Conservation (phyloP, 2,888 invertebrate species). For the Nebria brevicollis region DNA sequence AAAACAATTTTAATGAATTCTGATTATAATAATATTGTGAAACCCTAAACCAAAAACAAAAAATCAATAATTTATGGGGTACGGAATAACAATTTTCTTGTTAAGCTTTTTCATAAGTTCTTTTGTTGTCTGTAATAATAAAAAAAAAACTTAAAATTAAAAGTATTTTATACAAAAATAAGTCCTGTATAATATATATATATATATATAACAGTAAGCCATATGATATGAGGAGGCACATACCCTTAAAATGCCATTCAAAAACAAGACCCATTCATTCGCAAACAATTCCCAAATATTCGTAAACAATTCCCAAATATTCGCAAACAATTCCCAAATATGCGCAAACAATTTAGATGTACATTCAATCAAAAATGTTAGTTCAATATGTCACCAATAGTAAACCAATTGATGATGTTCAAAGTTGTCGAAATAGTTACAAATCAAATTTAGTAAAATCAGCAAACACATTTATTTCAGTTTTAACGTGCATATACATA, state of each 20-base stretch:
- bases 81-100: constrained; percentile 29
- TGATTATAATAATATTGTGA: not conserved
- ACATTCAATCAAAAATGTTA: not conserved
- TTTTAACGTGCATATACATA: no score
- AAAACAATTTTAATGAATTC: not conserved
- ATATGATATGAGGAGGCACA: not conserved
- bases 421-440: not conserved
- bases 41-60: not conserved
- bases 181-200: not conserved
- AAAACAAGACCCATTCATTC: not conserved
- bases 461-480: no score
- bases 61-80: constrained; percentile 22
- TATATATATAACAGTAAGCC: not conserved
- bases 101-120: constrained; percentile 38
- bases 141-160: not conserved
- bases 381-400: not conserved
- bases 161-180: constrained; percentile 7
- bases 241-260: not conserved
- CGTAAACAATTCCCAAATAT: not conserved
- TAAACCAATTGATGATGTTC: not conserved
- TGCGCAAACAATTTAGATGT: not conserved
- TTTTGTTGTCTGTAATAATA: constrained; percentile 34
- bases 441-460: not conserved
- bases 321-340: not conserved
- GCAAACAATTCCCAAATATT: not conserved